A percentile compares a stretch with the other conserved stretches of the same genome.
These are phyloP conservation scores for Cistogaster globosa DNA, from an alignment of 2,888 invertebrate genomes.

Conservation along the genomic window DNA sequence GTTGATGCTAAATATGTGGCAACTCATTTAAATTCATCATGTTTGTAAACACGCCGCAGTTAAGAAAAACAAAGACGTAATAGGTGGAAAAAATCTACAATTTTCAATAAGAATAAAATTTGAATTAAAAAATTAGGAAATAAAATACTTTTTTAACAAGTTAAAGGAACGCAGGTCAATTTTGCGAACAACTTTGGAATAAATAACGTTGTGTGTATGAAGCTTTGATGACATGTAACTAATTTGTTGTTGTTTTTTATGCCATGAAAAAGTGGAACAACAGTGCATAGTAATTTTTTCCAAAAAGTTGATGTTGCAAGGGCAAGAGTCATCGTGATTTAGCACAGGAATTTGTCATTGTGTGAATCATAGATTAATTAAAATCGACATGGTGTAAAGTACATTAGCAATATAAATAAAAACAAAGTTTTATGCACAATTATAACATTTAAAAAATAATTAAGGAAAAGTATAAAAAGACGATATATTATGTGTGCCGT, in stretches of 20 bases:
- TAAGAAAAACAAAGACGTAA: slow-evolving; percentile 63
- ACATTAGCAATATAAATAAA: slow-evolving; percentile 14
- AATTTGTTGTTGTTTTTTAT: slow-evolving; percentile 28
- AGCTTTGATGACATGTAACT: slow-evolving; percentile 17
- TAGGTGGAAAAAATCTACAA: slow-evolving; percentile 26
- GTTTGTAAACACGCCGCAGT: slow-evolving; percentile 59
- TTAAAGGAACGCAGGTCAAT: background rate
- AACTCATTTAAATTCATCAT: slow-evolving; percentile 12
- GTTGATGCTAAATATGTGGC: background rate
- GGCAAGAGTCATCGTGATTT: slow-evolving; percentile 41
- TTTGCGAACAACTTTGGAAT: background rate
- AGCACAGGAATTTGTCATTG: slow-evolving; percentile 62
- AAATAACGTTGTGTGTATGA: background rate
- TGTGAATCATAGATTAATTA: slow-evolving; percentile 55
- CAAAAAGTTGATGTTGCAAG: slow-evolving; percentile 38
- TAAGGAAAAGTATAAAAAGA: slow-evolving; percentile 5
- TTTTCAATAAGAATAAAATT: slow-evolving; percentile 38
- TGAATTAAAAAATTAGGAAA: slow-evolving; percentile 11
- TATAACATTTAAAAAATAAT: background rate
- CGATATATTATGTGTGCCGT: background rate
- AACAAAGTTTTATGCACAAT: background rate
- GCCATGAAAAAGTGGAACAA: slow-evolving; percentile 38
- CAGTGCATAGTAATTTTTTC: slow-evolving; percentile 23
- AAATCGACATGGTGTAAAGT: slow-evolving; percentile 45
- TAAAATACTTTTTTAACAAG: background rate